Evolutionary conservation across 2,797 vertebrate genomes (phyloP), one percentile per base, ranked within the genome.

Genomic region (Arctocebus calabarensis): DNA sequence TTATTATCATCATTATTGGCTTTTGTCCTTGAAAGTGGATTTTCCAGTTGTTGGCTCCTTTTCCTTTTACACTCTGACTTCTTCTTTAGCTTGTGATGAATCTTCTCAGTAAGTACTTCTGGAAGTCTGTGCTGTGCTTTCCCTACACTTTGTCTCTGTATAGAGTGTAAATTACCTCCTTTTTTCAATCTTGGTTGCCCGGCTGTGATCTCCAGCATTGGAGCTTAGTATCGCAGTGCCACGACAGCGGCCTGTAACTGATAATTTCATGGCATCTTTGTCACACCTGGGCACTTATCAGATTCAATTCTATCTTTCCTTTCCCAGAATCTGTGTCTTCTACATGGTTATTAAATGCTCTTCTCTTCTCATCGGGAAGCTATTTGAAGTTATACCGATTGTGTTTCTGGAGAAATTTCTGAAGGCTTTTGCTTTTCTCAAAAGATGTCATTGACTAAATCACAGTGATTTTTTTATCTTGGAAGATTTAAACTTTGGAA

Each of bases 331-430:
- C 20, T 61, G 78, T 97, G 23, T 87, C 48, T 88, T 64, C 40
- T 34, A 2, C 34, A 22, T 64, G 62, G 52, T 52, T 93, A 95
- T 71, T 88, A 94, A 94, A 85, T 92, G 66, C 61, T 81, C 7
- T 66, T 89, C 23, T 89, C 62, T 91, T 64, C 57, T 57, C 87
- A 16, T 19, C 48, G 87, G 2, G 45, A 45, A 92, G 68, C 81
- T 86, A 90, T 91, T 97, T 91, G 82, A 94, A 86, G 78, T 89
- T 92, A 37, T 13, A 87, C 73, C 40, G 32, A 59, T 11, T 86
- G 9, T 84, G 27, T 88, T 92, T 91, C 68, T 48, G 27, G n/a
- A 95, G 57, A 90, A 37, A 92, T 23, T 90, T 90, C 71, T 90
- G 2, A 88, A 94, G 37, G n/a, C 13, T 52, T 84, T 83, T 48